A percentile compares a stretch with the other conserved stretches of the same genome.
These are phyloP conservation scores for Galerucella pusilla DNA, from an alignment of 2,888 invertebrate genomes.

Conservation along the genomic window DNA sequence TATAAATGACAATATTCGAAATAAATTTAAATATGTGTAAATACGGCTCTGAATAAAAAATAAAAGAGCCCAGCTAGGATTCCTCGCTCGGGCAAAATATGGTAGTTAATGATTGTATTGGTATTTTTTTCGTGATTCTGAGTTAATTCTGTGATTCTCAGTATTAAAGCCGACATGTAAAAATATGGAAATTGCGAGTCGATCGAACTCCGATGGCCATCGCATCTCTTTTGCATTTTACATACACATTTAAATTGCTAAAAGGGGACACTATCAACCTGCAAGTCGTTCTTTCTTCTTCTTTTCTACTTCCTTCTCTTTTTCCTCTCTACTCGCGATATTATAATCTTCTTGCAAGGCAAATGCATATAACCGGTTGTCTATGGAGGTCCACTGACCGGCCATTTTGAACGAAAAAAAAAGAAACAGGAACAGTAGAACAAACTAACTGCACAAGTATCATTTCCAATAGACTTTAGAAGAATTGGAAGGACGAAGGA, in stretches of 20 bases:
- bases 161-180: slow-evolving; percentile 55
- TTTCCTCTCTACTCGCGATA: slow-evolving; percentile 53
- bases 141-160: slow-evolving; percentile 38
- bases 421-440: slow-evolving; percentile 2
- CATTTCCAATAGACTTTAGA: too few relatives aligned
- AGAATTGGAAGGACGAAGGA: too few relatives aligned
- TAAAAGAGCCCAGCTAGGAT: slow-evolving; percentile 2
- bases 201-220: slow-evolving; percentile 50
- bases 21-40: not conserved
- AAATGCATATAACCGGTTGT: slow-evolving; percentile 65
- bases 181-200: slow-evolving; percentile 58
- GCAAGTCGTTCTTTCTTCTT: slow-evolving; percentile 57
- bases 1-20: too few relatives aligned
- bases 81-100: slow-evolving; percentile 33
- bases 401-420: slow-evolving; percentile 58
- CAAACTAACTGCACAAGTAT: not conserved
- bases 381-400: slow-evolving; percentile 54
- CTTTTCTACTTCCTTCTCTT: slow-evolving; percentile 48
- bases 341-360: slow-evolving; percentile 65
- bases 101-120: slow-evolving; percentile 34
- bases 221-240: slow-evolving; percentile 64
- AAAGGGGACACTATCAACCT: slow-evolving; percentile 65
- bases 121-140: slow-evolving; percentile 23
- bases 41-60: slow-evolving; percentile 7
- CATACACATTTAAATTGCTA: slow-evolving; percentile 66